These are phyloP conservation scores for Brachycybe producta DNA, from an alignment of 2,888 invertebrate genomes.

Conservation along the genomic window DNA sequence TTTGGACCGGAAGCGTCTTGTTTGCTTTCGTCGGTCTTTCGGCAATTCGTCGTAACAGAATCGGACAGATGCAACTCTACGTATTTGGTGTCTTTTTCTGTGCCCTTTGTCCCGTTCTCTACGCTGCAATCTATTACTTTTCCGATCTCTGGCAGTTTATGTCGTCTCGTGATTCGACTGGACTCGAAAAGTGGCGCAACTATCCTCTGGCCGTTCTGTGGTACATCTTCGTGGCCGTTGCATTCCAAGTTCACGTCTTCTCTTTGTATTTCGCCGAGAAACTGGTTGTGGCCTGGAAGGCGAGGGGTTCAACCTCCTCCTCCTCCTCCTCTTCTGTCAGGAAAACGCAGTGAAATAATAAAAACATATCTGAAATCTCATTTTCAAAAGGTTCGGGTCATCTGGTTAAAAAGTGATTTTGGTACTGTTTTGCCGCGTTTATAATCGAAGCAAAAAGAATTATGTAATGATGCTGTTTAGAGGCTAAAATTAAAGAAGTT, in stretches of 20 bases:
- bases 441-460: no score
- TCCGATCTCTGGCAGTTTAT: slow-evolving; percentile 71
- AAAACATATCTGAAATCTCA: background rate
- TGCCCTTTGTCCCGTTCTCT: slow-evolving; percentile 66
- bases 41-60: slow-evolving; percentile 71
- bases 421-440: no score
- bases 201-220: slow-evolving; percentile 83
- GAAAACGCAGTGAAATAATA: slow-evolving; percentile 46
- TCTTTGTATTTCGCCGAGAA: slow-evolving; percentile 72
- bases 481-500: no score
- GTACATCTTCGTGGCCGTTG: slow-evolving; percentile 77
- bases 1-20: slow-evolving; percentile 74
- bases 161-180: slow-evolving; percentile 52
- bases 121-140: slow-evolving; percentile 68
- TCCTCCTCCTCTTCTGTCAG: no score
- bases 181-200: slow-evolving; percentile 69
- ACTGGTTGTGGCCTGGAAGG: slow-evolving; percentile 69
- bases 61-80: slow-evolving; percentile 59
- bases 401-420: no score
- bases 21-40: slow-evolving; percentile 72
- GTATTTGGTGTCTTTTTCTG: slow-evolving; percentile 65
- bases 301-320: slow-evolving; percentile 53
- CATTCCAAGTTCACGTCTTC: slow-evolving; percentile 77
- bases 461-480: no score
- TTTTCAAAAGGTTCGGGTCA: no score